phyloP scores from a whole-genome alignment of 2,888 invertebrate genomes.

The Eristalinus aeneus region DNA sequence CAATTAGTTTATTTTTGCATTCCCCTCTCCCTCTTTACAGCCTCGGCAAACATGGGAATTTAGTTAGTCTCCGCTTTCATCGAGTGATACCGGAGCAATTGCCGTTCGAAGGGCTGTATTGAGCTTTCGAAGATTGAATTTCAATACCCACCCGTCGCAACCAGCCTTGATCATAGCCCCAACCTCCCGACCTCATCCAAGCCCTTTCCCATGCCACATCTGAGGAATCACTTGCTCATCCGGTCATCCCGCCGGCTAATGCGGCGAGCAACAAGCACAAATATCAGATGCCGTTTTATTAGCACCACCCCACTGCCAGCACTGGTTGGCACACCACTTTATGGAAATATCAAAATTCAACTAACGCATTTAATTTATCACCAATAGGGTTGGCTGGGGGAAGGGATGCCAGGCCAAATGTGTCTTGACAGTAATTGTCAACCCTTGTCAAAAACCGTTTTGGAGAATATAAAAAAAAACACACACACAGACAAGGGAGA shows the following conservation, averaged over 20 bases:
- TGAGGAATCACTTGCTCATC: not conserved
- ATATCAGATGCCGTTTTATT: constrained; percentile 54
- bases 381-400: not conserved
- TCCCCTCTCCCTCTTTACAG: too few relatives aligned
- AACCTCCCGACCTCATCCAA: not conserved
- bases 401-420: constrained; percentile 29
- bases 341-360: constrained; percentile 62
- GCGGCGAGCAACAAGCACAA: constrained; percentile 40
- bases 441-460: constrained; percentile 57
- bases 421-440: constrained; percentile 61
- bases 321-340: constrained; percentile 3
- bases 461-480: constrained; percentile 38
- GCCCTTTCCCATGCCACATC: not conserved
- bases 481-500: too few relatives aligned
- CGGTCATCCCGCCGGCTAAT: constrained; percentile 23
- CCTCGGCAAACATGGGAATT: too few relatives aligned
- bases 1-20: too few relatives aligned
- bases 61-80: not conserved
- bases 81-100: not conserved
- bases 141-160: not conserved
- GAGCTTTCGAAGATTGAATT: not conserved
- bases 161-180: not conserved
- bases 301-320: not conserved
- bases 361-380: constrained; percentile 56
- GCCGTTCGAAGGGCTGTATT: not conserved